A percentile compares a stretch with the other conserved stretches of the same genome.
Evolutionary conservation across 2,113 vertebrate genomes (phyloP).

Genomic region (Notechis scutatus): DNA sequence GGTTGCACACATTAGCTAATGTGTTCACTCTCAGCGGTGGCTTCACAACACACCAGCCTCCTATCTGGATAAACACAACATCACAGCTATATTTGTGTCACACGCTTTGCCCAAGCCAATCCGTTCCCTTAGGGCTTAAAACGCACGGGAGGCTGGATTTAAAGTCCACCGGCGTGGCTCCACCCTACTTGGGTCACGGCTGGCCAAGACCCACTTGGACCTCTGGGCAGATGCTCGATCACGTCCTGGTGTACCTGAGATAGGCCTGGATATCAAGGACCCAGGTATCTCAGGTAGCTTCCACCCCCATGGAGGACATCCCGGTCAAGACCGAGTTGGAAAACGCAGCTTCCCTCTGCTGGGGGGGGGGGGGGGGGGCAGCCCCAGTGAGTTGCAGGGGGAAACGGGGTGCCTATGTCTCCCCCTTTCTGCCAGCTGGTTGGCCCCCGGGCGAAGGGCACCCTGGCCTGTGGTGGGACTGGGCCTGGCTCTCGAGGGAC

Average conservation of each 20-base stretch:
- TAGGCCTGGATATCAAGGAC: too few species aligned
- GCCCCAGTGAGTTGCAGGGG: neutral
- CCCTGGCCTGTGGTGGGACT: neutral
- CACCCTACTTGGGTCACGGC: neutral
- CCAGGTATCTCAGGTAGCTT: neutral
- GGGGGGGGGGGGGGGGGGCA: neutral
- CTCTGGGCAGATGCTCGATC: neutral
- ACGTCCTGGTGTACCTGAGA: too few species aligned
- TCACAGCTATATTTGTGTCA: neutral
- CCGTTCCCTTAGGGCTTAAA: accelerated
- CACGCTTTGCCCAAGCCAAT: neutral
- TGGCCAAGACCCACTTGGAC: neutral
- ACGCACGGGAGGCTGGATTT: neutral
- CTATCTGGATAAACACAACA: neutral
- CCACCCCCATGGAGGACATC: neutral
- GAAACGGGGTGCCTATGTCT: neutral
- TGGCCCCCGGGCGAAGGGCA: neutral
- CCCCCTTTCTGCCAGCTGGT: neutral
- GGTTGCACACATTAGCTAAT: neutral
- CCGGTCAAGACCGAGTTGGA: neutral
- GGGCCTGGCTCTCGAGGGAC: neutral
- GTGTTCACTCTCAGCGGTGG: neutral
- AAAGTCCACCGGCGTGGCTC: neutral
- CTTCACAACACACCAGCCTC: neutral
- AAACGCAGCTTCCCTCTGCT: neutral